These are phyloP conservation scores for fruit fly (Drosophila melanogaster) DNA, from an alignment of 1,140 invertebrate genomes.

Conservation along the genomic window DNA sequence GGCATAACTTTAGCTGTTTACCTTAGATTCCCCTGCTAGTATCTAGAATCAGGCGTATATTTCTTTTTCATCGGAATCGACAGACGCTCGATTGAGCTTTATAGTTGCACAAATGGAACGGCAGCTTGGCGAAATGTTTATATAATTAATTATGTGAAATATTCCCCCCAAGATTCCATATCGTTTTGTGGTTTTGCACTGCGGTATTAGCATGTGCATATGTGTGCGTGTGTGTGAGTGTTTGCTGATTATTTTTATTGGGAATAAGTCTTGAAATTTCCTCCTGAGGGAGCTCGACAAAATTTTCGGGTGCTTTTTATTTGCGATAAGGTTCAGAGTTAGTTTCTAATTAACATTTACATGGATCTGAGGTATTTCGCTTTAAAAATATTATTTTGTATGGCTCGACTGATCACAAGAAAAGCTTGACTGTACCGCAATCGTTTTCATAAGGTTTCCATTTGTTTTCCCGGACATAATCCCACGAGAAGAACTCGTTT, in stretches of 20 bases:
- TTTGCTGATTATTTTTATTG: constrained; percentile 11
- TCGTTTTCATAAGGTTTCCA: background rate
- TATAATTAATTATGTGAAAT: constrained; percentile 48
- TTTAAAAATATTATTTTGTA: constrained; percentile 6
- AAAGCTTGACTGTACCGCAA: background rate
- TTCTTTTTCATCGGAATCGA: constrained; percentile 30
- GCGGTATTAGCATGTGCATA: background rate
- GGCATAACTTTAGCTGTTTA: constrained; percentile 46
- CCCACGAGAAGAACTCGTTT: constrained; percentile 13
- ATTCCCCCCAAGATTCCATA: constrained; percentile 29
- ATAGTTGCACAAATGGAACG: constrained; percentile 32
- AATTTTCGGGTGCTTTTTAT: constrained; percentile 1
- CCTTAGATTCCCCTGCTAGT: background rate
- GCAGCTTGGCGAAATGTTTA: constrained; percentile 27
- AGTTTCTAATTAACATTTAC: background rate
- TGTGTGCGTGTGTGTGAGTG: background rate
- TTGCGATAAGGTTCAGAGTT: constrained; percentile 3
- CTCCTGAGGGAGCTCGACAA: background rate
- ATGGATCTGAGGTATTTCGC: background rate
- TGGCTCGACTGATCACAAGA: too few species aligned
- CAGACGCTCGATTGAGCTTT: constrained; percentile 41
- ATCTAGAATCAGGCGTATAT: constrained; percentile 13
- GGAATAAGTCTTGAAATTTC: background rate
- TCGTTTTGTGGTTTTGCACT: constrained; percentile 30
- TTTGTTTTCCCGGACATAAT: constrained; percentile 8